Conservation (phyloP, 2,113 vertebrate genomes). For the Myanophis thanlyinensis region DNA sequence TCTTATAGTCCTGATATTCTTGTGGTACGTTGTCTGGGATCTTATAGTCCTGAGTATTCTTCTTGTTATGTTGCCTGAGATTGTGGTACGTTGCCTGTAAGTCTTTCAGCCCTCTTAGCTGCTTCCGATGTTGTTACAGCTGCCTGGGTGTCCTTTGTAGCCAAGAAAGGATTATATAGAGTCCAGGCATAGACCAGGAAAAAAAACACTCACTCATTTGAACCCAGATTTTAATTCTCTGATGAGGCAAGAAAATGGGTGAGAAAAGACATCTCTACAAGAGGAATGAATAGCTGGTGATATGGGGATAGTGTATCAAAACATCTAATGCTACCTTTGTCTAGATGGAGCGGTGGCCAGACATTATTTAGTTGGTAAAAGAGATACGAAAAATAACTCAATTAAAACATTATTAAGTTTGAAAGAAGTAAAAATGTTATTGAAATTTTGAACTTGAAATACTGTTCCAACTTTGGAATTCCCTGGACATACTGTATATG, state of each 20-base stretch:
- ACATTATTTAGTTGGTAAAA: not conserved
- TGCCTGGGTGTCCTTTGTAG: no score
- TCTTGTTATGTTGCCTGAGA: no score
- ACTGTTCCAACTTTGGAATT: not conserved
- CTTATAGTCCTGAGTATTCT: no score
- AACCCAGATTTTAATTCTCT: not conserved
- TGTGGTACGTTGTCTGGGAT: no score
- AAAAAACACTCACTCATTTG: not conserved
- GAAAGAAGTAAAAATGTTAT: not conserved
- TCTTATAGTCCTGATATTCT: no score
- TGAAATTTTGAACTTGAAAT: not conserved
- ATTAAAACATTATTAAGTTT: not conserved
- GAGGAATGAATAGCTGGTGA: not conserved
- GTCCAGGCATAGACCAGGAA: not conserved
- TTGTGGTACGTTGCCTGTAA: no score
- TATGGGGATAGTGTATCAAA: not conserved
- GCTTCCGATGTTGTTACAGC: no score
- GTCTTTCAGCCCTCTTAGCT: no score
- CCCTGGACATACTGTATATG: not conserved
- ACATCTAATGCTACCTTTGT: not conserved
- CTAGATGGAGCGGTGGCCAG: not conserved
- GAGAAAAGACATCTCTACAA: not conserved
- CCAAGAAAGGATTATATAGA: not conserved
- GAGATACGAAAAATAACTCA: not conserved
- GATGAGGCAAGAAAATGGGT: not conserved